These are phyloP conservation scores for Furnarius figulus DNA, from an alignment of 2,113 vertebrate species.

Conservation along the genomic window DNA sequence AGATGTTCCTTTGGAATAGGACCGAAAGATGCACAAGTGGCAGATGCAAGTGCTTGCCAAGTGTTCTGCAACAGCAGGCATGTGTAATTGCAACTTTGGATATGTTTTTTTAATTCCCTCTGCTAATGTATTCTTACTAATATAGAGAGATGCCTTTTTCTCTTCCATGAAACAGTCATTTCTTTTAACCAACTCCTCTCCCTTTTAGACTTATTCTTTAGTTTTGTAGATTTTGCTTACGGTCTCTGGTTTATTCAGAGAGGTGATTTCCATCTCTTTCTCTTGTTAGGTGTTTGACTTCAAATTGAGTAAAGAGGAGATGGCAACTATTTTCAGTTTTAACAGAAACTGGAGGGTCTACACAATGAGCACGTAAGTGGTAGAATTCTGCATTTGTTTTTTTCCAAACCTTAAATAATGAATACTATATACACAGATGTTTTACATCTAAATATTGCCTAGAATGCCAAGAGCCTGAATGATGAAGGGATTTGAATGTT, in stretches of 20 bases:
- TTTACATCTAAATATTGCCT: neutral
- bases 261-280: neutral
- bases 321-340: constrained; percentile 82
- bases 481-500: neutral
- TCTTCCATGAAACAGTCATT: neutral
- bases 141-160: neutral
- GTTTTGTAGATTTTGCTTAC: neutral
- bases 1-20: neutral
- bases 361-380: constrained; percentile 77
- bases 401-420: neutral
- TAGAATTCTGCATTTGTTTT: neutral
- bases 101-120: neutral
- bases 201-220: neutral
- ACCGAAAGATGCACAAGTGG: neutral
- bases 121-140: neutral
- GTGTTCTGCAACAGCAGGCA: neutral
- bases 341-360: constrained; percentile 85
- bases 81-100: neutral
- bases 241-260: neutral
- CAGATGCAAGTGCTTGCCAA: neutral
- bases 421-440: neutral
- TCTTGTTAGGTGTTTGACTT: constrained; percentile 88
- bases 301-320: constrained; percentile 79
- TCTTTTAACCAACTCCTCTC: neutral
- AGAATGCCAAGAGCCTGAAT: neutral